Evolutionary conservation across 92 coral and sea anemone genomes (phyloP), one percentile per base, ranked within the genome.

Genomic region (Micromussa lordhowensis): DNA sequence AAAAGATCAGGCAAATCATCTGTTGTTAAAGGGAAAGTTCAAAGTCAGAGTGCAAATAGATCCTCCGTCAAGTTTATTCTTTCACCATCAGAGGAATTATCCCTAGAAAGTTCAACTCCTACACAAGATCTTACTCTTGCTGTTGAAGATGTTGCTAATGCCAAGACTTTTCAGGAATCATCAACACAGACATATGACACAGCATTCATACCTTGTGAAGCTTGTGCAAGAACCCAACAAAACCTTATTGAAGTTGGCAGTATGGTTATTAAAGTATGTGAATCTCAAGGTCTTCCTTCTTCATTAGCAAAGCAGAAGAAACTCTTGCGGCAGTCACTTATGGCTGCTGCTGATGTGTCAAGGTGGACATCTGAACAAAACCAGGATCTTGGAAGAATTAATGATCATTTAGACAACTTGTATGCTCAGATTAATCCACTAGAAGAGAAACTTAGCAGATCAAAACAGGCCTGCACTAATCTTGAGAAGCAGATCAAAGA

Each of bases 331-430:
- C 96, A 95, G 84, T 97, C 99, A 0, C 87, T 97, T 17, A 85
- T 97, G 90, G 99, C 99, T n/a, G 99, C 99, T 0, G 98, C 99
- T 30, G 99, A 97, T 85, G 96, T 97, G 16, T 97, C 99, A 1
- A 93, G 99, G 61, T 97, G 99, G 99, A 88, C 99, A 30, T 85
- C 97, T 38, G 99, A 97, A 73, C 99, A 97, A 74, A 97, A 91
- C 83, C 98, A 96, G 82, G 99, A 97, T 68, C 94, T 97, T 54
- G 89, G 95, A 13, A 94, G 99, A 80, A 97, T 97, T 21, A 97
- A 95, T 77, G 89, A 89, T 68, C 99, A 97, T 80, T 83, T 97
- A 34, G 99, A 97, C 84, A 97, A 97, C 57, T 89, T 97, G 32
- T 97, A 97, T 91, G 98, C 98, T 26, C 99, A 97, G 84, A 97